phyloP scores from a whole-genome alignment of 1,140 invertebrate species.

The Macrobrachium rosenbergii region DNA sequence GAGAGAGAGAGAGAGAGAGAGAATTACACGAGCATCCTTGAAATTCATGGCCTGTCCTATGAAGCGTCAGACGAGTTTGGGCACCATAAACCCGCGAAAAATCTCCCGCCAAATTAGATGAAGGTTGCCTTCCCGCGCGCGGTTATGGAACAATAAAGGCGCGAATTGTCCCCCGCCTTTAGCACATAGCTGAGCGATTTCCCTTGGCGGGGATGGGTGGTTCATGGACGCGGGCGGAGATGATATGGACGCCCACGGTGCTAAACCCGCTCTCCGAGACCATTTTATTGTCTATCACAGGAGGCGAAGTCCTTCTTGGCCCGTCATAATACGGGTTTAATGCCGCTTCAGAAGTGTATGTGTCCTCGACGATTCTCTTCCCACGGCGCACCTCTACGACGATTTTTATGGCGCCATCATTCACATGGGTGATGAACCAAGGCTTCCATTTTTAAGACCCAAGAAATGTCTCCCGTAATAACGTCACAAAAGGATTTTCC shows the following conservation, averaged over 20 bases:
- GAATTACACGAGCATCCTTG: neutral
- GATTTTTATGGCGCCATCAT: too few relatives aligned
- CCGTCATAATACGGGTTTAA: conserved; percentile 37
- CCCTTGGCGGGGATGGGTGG: neutral
- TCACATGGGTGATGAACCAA: neutral
- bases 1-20: neutral
- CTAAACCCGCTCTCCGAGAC: conserved; percentile 9
- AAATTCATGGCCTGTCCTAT: neutral
- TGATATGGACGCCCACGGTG: conserved; percentile 3
- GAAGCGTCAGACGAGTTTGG: neutral
- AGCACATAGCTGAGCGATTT: conserved; percentile 12
- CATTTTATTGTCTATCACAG: conserved; percentile 34
- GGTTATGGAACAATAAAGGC: conserved; percentile 11
- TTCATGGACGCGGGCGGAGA: neutral
- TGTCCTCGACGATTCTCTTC: too few relatives aligned
- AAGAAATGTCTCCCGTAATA: too few relatives aligned
- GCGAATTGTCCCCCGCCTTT: neutral
- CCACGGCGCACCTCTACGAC: too few relatives aligned
- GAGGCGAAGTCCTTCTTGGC: conserved; percentile 21
- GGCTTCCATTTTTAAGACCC: neutral
- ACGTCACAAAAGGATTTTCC: too few relatives aligned
- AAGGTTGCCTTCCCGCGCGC: neutral
- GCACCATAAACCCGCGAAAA: conserved; percentile 4
- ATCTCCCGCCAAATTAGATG: conserved; percentile 5
- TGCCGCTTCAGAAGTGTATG: conserved; percentile 18